Evolutionary conservation across 2,888 invertebrate genomes (phyloP).

Genomic region (Synergus japonicus): DNA sequence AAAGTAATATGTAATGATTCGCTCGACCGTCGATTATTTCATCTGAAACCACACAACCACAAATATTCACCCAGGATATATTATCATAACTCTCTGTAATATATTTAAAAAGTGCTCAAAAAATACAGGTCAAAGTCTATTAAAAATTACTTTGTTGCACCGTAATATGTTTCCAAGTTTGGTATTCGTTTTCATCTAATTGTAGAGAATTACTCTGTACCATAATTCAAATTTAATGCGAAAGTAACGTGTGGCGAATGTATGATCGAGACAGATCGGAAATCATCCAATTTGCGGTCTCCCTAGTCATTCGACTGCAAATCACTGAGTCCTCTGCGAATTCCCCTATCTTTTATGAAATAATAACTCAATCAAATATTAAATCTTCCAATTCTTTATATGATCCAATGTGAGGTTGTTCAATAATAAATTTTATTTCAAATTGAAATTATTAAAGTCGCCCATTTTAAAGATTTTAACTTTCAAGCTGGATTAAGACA

Average conservation of each 20-base stretch:
- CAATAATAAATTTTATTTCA: neutral
- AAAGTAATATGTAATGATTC: constrained; percentile 14
- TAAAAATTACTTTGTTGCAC: neutral
- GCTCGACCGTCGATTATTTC: constrained; percentile 8
- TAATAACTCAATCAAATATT: constrained; percentile 12
- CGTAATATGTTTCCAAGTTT: constrained; percentile 1
- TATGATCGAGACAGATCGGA: constrained; percentile 29
- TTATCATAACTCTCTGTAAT: neutral
- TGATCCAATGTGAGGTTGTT: neutral
- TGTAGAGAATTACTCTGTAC: neutral
- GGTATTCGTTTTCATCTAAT: constrained; percentile 12
- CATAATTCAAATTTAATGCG: constrained; percentile 23
- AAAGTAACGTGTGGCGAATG: constrained; percentile 16
- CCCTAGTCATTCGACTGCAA: neutral
- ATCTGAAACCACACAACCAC: neutral
- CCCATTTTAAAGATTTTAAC: too few species aligned
- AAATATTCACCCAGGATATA: neutral
- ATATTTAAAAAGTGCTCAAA: constrained; percentile 20
- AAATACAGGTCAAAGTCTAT: constrained; percentile 11
- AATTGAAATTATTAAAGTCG: neutral
- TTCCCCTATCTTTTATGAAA: neutral
- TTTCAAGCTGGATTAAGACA: too few species aligned
- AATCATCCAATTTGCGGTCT: constrained; percentile 30
- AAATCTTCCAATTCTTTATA: neutral
- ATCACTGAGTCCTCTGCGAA: neutral